These are phyloP conservation scores for Loxodonta africana DNA, from an alignment of 2,113 vertebrate species.

Conservation along the genomic window DNA sequence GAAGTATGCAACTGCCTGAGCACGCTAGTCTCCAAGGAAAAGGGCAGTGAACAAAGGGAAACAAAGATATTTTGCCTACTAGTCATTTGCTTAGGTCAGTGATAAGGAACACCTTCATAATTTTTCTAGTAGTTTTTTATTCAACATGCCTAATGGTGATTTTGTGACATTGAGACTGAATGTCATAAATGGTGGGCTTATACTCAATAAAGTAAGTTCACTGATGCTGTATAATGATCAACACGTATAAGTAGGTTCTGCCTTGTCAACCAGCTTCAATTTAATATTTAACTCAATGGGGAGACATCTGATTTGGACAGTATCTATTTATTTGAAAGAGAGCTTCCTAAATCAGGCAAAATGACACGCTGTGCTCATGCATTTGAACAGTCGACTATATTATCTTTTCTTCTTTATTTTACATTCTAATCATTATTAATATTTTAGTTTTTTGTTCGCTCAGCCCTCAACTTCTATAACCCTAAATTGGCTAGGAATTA, in stretches of 20 bases:
- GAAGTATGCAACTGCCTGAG: background rate
- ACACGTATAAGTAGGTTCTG: background rate
- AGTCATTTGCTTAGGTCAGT: background rate
- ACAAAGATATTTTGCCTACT: background rate
- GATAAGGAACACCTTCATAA: background rate
- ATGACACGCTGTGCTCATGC: background rate
- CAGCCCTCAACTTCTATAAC: background rate
- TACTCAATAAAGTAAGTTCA: background rate
- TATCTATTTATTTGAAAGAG: background rate
- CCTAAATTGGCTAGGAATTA: background rate
- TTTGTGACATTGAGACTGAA: background rate
- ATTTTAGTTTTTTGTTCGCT: background rate
- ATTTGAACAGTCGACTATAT: background rate
- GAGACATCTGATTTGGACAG: background rate
- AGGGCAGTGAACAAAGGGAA: background rate
- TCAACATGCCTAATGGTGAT: background rate
- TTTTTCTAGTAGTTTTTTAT: background rate
- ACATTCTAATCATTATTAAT: background rate
- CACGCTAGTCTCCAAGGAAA: background rate
- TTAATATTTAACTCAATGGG: background rate
- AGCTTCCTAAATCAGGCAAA: background rate
- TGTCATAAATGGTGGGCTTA: background rate
- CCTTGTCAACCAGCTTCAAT: background rate
- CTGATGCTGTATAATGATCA: background rate
- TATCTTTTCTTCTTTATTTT: conserved; percentile 41